phyloP scores from a whole-genome alignment of 2,113 vertebrate genomes.

The Diglossa brunneiventris region DNA sequence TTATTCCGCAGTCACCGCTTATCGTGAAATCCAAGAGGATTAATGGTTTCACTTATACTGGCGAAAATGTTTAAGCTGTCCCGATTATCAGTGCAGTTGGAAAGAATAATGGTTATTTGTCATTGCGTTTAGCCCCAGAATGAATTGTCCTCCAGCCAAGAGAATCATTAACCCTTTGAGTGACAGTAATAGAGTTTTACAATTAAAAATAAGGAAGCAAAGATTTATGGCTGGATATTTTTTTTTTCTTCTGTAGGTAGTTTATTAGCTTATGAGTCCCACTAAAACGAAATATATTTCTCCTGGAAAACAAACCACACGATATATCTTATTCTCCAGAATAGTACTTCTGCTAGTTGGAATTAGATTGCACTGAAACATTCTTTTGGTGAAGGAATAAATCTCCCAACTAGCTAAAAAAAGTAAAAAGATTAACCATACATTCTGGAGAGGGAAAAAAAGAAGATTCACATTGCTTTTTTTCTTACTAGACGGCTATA shows the following conservation, averaged over 20 bases:
- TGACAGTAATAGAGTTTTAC: slow-evolving; percentile 64
- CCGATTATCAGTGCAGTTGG: slow-evolving; percentile 95
- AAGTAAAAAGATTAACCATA: background rate
- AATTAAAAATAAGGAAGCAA: slow-evolving; percentile 34
- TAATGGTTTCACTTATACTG: slow-evolving; percentile 99
- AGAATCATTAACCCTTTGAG: slow-evolving; percentile 88
- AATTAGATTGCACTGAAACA: slow-evolving; percentile 7
- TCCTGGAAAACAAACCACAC: background rate
- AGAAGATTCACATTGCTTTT: background rate
- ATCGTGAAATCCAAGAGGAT: slow-evolving; percentile 97
- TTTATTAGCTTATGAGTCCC: background rate
- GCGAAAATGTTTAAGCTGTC: slow-evolving; percentile 99
- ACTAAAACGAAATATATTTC: background rate
- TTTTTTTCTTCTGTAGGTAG: background rate
- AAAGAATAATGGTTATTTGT: slow-evolving; percentile 99
- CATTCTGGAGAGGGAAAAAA: background rate
- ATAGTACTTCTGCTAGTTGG: background rate
- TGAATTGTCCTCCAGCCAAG: slow-evolving; percentile 87
- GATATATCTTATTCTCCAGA: slow-evolving; percentile 17
- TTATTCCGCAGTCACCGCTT: slow-evolving; percentile 97
- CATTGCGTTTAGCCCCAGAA: slow-evolving; percentile 90
- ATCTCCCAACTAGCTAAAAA: background rate
- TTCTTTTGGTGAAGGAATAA: slow-evolving; percentile 15
- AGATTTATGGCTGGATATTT: slow-evolving; percentile 35
- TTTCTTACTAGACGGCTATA: background rate